Evolutionary conservation across 2,888 invertebrate genomes (phyloP), one percentile per base, ranked within the genome.

Genomic region (Apodemia hepburni): DNA sequence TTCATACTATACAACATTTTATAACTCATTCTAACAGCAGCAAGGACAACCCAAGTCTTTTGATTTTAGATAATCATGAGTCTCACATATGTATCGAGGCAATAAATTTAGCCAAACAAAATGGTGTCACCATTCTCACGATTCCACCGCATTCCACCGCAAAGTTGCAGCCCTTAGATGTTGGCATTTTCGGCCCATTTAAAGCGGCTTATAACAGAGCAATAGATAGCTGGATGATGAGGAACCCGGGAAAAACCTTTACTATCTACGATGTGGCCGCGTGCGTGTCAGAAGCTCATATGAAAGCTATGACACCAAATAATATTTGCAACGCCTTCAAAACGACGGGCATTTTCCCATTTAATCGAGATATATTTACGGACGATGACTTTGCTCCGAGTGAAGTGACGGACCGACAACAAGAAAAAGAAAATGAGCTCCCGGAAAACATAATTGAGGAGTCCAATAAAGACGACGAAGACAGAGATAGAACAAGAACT

Each of bases 61-160:
- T 78, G 12, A 70, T 80, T 61, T 68, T 77, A 64, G 81, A 82
- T 63, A 81, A 82, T 63, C 75, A 79, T 63, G 77, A 77, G 73
- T 60, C 78, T 75, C 69, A 69, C 69, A 69, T 42, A 54, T 63
- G 61, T n/a, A 70, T 70, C 29, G 65, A 70, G 58, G 69, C 69
- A 22, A 61, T 71, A 59, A 62, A 70, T 60, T 54, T 71, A 42
- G 69, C 70, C 6, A 69, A 69, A 66, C 29, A 45, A 58, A 64
- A 60, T n/a, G 60, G 82, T 12, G 75, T 85, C 18, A 77, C 77
- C 17, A 68, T 84, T 68, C 65, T 84, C 27, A 80, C 80, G n/a
- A 72, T 85, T 61, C 81, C 80, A 35, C 78, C 81, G 33, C 81
- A 72, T 85, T 61, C 81, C 80, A 35, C 78, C 81, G 33, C 81